Evolutionary conservation across 2,113 vertebrate genomes (phyloP).

Genomic region (Poicephalus gulielmi): DNA sequence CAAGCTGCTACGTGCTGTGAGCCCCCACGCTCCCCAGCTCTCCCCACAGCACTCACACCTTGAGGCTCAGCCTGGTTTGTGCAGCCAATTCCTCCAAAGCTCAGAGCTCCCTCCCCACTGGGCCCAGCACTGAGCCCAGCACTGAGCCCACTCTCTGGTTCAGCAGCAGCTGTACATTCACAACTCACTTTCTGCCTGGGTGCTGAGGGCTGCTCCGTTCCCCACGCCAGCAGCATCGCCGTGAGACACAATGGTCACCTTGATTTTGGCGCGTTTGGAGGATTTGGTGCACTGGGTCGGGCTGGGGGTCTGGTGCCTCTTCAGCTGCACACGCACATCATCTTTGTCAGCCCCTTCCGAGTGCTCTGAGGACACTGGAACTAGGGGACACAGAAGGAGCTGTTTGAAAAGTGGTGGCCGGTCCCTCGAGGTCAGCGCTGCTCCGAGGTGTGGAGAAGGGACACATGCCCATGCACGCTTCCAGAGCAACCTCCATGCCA

Average conservation of each 20-base stretch:
- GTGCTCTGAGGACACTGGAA: constrained; percentile 87
- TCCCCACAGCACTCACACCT: background rate
- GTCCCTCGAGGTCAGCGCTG: background rate
- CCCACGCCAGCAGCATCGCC: constrained; percentile 79
- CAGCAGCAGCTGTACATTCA: background rate
- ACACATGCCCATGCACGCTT: background rate
- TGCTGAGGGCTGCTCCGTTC: constrained; percentile 53
- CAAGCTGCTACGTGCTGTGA: background rate
- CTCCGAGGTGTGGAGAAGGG: background rate
- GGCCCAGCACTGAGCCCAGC: background rate
- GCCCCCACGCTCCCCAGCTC: background rate
- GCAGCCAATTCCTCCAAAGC: background rate
- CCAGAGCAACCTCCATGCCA: background rate
- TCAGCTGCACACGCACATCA: constrained; percentile 83
- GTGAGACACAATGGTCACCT: constrained; percentile 94
- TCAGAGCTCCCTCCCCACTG: background rate
- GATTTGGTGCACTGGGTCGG: constrained; percentile 82
- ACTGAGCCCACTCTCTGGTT: background rate
- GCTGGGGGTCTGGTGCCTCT: constrained; percentile 87
- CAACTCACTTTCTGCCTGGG: constrained; percentile 84
- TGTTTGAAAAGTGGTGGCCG: background rate
- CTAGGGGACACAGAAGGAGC: constrained; percentile 65
- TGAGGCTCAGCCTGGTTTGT: background rate
- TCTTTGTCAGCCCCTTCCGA: constrained; percentile 84
- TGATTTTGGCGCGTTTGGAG: constrained; percentile 94